A percentile compares a stretch with the other conserved stretches of the same genome.
Conservation (phyloP, 2,113 vertebrate genomes). For the Oreotragus oreotragus region DNA sequence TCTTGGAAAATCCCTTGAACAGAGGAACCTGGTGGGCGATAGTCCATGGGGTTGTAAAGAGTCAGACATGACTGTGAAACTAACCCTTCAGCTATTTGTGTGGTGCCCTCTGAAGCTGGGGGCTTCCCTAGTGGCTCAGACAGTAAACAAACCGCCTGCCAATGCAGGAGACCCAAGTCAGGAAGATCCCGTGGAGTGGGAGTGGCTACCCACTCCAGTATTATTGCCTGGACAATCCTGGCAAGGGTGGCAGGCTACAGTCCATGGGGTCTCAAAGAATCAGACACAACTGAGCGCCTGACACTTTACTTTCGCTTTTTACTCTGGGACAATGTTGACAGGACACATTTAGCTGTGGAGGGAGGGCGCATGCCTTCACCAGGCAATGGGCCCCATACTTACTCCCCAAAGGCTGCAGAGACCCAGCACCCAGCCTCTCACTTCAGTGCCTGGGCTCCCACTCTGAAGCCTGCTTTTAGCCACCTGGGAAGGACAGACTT, state of each 20-base stretch:
- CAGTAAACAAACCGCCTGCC: not conserved
- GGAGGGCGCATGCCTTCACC: not conserved
- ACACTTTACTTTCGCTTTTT: not conserved
- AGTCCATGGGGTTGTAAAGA: not conserved
- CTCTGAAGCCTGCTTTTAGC: not conserved
- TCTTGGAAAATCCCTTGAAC: not conserved
- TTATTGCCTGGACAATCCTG: not conserved
- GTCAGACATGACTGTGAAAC: fast-evolving
- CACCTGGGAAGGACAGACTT: not conserved
- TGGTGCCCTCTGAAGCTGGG: not conserved
- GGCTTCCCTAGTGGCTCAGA: not conserved
- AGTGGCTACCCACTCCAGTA: not conserved
- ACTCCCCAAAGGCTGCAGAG: not conserved
- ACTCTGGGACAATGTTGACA: not conserved
- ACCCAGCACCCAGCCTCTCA: not conserved
- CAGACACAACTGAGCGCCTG: not conserved
- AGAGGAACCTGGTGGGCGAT: not conserved
- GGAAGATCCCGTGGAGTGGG: not conserved
- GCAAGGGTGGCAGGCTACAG: not conserved
- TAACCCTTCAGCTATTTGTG: not conserved
- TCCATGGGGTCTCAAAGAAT: not conserved
- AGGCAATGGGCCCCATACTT: not conserved
- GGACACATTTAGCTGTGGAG: not conserved
- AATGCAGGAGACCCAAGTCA: not conserved
- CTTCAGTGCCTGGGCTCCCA: not conserved